Evolutionary conservation across 2,797 vertebrate genomes (phyloP).

Genomic region (Oreonectes daqikongensis): DNA sequence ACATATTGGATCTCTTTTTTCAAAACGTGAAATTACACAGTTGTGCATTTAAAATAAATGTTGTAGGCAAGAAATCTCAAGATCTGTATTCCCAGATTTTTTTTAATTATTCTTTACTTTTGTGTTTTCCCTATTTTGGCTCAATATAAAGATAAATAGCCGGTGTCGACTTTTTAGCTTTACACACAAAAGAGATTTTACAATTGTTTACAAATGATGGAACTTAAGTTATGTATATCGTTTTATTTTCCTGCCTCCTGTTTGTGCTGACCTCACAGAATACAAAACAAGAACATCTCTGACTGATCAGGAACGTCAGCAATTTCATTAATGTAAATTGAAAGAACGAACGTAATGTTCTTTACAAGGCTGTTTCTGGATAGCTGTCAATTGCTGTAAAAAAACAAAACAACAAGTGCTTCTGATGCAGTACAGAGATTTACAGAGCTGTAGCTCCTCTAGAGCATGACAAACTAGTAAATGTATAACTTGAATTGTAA

Average conservation of each 20-base stretch:
- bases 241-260: conserved; percentile 37
- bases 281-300: conserved; percentile 22
- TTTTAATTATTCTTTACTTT: no score
- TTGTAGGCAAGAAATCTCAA: no score
- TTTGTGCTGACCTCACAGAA: conserved; percentile 39
- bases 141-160: no score
- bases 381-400: neutral
- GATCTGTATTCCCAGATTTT: no score
- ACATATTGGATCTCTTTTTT: neutral
- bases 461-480: neutral
- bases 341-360: conserved; percentile 15
- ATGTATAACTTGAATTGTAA: neutral
- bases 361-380: conserved; percentile 8
- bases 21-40: neutral
- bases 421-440: neutral
- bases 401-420: neutral
- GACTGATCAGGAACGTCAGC: conserved; percentile 20
- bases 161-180: neutral
- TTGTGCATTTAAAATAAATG: neutral
- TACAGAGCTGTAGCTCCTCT: neutral
- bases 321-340: conserved; percentile 28
- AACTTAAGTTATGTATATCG: conserved; percentile 40
- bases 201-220: conserved; percentile 39
- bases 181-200: neutral
- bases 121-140: no score